Conservation (phyloP, 2,888 invertebrate species). For the Papilio protenor region DNA sequence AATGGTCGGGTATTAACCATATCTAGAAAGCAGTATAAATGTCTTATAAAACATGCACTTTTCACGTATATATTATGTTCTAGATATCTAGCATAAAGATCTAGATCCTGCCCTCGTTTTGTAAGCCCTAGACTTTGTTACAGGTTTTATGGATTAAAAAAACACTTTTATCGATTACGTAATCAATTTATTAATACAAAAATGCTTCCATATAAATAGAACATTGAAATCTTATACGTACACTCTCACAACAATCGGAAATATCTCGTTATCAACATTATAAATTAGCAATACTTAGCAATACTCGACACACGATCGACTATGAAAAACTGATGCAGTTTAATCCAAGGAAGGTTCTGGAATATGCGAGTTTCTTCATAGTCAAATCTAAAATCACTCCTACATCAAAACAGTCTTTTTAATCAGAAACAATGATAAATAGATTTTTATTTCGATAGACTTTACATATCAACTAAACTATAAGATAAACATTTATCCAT, state of each 20-base stretch:
- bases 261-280: conserved; percentile 56
- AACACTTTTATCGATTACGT: conserved; percentile 43
- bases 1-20: conserved; percentile 13
- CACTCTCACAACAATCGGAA: conserved; percentile 69
- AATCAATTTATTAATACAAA: conserved; percentile 71
- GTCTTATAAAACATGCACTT: neutral
- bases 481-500: conserved; percentile 57
- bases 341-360: conserved; percentile 42
- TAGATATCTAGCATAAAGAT: no score
- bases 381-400: conserved; percentile 49
- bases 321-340: conserved; percentile 55
- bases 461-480: conserved; percentile 43
- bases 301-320: conserved; percentile 55
- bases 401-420: conserved; percentile 72
- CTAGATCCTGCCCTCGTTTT: no score
- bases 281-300: conserved; percentile 60
- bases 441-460: conserved; percentile 38
- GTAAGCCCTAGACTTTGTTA: no score
- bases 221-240: conserved; percentile 69
- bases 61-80: neutral
- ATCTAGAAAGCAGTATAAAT: conserved; percentile 12
- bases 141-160: conserved; percentile 20
- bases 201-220: conserved; percentile 81
- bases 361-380: conserved; percentile 25
- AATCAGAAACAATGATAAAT: conserved; percentile 51